Base-by-base conservation (phyloP, 2,113 vertebrate genomes). In the Sylvietta virens region DNA sequence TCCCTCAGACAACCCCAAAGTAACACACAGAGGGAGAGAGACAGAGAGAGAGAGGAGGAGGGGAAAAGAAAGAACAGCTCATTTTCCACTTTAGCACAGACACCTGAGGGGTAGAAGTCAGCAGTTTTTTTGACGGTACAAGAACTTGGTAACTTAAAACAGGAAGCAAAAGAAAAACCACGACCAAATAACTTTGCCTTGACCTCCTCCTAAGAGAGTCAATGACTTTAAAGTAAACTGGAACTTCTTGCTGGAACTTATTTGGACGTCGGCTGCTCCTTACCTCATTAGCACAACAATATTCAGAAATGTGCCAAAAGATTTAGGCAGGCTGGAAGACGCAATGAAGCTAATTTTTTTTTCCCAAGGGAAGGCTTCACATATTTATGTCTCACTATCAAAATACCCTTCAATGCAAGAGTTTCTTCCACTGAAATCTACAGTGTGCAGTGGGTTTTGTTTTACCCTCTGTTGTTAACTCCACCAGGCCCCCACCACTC, bases 121-220 rank as follows among this genome's bases (percentile, higher is more conserved):
- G 94, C 95, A 93, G 44, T 65, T 92, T 92, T 92, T 92, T 65
- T 65, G 76, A 82, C 3, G 0, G 37, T 89, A 82, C 42, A 82
- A 87, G 84, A 93, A 66, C 81, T 61, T 5, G 5, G 92, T 90
- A 93, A 91, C 86, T 95, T 97, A 90, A 95, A 96, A 97, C 95
- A 95, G 95, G 96, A 97, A 97, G 82, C 79, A 69, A 54, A 87
- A 93, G 67, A 88, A 94, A 93, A 72, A 57, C 62, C 42, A 42
- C 3, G 3, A 77, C 79, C 45, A 77, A 92, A 42, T 91, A 95
- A 94, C 91, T 95, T 95, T 96, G 86, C 89, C 91, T 95, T 96
- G 94, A 96, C 93, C 83, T 94, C 91, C 51, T 94, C 64, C 7
- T 73, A 57, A 80, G 54, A 92, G 42, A 95, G 69, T 61, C 77